Conservation (phyloP, 1,140 invertebrate species). For the Drosophila prosaltans region DNA sequence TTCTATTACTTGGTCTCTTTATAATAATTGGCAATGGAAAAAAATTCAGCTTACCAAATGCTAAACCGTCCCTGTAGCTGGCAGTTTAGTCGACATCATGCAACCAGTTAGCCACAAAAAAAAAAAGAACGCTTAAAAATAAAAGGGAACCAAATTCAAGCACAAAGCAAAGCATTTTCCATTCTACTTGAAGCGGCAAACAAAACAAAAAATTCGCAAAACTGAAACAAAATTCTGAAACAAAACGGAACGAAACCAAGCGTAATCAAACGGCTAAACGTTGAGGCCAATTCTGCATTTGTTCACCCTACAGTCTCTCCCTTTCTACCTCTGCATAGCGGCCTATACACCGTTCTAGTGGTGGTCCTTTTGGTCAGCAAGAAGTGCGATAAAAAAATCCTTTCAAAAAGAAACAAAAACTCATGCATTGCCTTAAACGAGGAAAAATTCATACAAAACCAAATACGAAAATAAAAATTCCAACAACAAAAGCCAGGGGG, state of each 20-base stretch:
- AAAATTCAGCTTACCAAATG: not conserved
- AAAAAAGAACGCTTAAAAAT: not conserved
- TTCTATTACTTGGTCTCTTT: too few relatives aligned
- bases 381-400: slow-evolving; percentile 13
- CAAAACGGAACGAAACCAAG: slow-evolving; percentile 17
- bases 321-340: not conserved
- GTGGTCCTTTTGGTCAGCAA: slow-evolving; percentile 7
- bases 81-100: not conserved
- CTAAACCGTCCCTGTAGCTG: not conserved
- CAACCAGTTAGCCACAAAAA: slow-evolving; percentile 9
- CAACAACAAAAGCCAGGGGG: not conserved
- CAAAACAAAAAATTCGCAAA: slow-evolving; percentile 14
- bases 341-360: not conserved
- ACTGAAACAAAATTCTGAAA: slow-evolving; percentile 10
- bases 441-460: slow-evolving; percentile 1
- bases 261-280: slow-evolving; percentile 51
- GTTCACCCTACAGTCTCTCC: not conserved
- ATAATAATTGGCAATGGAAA: too few relatives aligned
- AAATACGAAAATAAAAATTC: not conserved
- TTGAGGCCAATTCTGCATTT: slow-evolving; percentile 5
- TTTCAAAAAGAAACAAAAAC: slow-evolving; percentile 12
- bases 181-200: not conserved
- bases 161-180: slow-evolving; percentile 24
- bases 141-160: not conserved
- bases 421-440: slow-evolving; percentile 5